Base-by-base conservation (phyloP, 1,140 invertebrate species). In the Chelonus insularis region DNA sequence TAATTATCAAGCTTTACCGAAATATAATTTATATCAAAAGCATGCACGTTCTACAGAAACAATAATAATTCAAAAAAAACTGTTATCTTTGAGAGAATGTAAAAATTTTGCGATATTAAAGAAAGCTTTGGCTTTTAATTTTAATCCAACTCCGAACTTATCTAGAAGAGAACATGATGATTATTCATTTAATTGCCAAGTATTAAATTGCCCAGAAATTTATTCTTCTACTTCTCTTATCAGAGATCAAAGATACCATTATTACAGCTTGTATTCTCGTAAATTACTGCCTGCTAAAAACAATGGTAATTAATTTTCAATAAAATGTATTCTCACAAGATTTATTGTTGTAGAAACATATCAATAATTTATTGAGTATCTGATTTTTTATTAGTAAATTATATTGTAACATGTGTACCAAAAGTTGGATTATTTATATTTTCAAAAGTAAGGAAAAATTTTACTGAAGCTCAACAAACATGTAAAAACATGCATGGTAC, bases 61-160 rank as follows among this genome's bases (percentile, higher is more conserved):
- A 6, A 71, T 77, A 8, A 57, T 81, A 11, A 65, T 74, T 3
- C 69, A 73, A 20, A 72, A 60, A 50, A 11, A 65, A 8, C 63
- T 78, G 1, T 1, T 12, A 2, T 72, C 50, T 29, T 11, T 87
- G 1, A 67, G 70, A 34, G 81, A 83, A 21, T 89, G 88, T 66
- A 77, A 79, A 50, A 66, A 81, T 51, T 83, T 87, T 63, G 86
- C 84, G 1, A 65, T 78, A 1, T 75, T 82, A 62, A 87, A 83
- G 67, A 84, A 78, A 43, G 87, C 82, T n/a, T 68, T 89, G 20
- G 86, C 86, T 1, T 81, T 89, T 21, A 89, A 88, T 77, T 88
- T 83, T 14, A 64, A 84, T 82, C 59, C 79, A 48, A 12, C 9
- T 1, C 5, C n/a, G 4, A 39, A 54, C 78, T 34, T 66, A 77